Percentiles rank a stretch among this genome's conserved stretches.
Conservation (phyloP, 1,140 invertebrate species). For the Apolygus lucorum region DNA sequence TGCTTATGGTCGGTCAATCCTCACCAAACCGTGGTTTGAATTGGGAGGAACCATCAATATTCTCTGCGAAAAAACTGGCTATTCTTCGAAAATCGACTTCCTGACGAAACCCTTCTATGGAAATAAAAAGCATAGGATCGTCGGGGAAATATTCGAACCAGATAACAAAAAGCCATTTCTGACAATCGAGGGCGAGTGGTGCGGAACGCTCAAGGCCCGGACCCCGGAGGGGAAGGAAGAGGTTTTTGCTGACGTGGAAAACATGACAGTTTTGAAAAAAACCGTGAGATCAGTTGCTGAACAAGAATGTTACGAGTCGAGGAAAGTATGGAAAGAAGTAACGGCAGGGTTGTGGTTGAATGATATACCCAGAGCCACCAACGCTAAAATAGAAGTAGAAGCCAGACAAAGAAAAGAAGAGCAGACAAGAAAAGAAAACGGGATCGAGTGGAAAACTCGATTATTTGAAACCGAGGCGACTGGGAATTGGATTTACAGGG, state of each 20-base stretch:
- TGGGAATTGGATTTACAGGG: background rate
- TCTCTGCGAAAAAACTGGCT: background rate
- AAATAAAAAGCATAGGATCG: background rate
- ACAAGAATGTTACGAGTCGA: background rate
- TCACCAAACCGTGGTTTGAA: background rate
- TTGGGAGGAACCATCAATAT: background rate
- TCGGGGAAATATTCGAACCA: background rate
- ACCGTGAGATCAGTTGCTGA: background rate
- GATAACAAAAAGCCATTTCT: background rate
- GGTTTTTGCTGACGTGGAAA: background rate
- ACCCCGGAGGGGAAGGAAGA: background rate
- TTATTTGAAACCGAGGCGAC: background rate
- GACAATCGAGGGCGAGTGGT: background rate
- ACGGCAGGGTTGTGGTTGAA: background rate
- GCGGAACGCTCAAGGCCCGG: background rate
- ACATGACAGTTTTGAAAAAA: background rate
- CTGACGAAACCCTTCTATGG: background rate
- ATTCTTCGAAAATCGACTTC: background rate
- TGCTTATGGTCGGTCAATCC: background rate
- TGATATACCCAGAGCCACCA: background rate
- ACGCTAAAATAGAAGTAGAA: background rate
- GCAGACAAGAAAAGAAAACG: background rate
- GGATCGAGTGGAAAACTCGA: background rate
- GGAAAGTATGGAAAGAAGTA: background rate
- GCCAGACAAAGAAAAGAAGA: background rate